Conservation (phyloP, 2,113 vertebrate genomes). For the Silurus asotus region DNA sequence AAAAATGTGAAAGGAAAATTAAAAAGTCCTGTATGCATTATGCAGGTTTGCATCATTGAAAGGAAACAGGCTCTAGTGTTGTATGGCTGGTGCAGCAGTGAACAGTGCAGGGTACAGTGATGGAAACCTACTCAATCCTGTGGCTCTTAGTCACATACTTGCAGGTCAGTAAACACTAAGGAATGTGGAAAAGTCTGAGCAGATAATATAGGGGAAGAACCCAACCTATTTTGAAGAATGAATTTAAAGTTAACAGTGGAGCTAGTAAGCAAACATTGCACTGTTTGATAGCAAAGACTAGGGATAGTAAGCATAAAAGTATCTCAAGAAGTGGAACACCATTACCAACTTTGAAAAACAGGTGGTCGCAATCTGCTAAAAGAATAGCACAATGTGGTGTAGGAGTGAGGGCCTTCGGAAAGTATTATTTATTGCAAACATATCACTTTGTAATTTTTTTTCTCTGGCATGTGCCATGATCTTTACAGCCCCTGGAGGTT, state of each 20-base stretch:
- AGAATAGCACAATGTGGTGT: neutral
- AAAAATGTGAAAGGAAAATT: neutral
- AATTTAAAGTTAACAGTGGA: neutral
- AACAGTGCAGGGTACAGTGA: neutral
- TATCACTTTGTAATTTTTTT: neutral
- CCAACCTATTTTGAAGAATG: neutral
- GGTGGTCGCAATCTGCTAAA: neutral
- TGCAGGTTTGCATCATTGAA: neutral
- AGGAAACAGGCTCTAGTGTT: neutral
- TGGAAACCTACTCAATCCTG: neutral
- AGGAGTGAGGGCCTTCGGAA: neutral
- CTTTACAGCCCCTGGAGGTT: too few species aligned
- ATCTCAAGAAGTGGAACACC: neutral
- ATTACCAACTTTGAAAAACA: neutral
- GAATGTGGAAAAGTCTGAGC: neutral
- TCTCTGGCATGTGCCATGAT: neutral
- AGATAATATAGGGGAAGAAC: neutral
- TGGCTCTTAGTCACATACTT: neutral
- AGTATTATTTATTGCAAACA: neutral
- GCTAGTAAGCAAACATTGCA: neutral
- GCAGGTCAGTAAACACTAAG: neutral
- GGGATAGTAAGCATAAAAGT: neutral
- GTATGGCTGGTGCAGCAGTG: neutral
- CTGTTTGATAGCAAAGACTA: neutral
- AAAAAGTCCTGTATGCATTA: neutral